These are phyloP conservation scores for Mystacides longicornis DNA, from an alignment of 2,888 invertebrate species.

Conservation along the genomic window DNA sequence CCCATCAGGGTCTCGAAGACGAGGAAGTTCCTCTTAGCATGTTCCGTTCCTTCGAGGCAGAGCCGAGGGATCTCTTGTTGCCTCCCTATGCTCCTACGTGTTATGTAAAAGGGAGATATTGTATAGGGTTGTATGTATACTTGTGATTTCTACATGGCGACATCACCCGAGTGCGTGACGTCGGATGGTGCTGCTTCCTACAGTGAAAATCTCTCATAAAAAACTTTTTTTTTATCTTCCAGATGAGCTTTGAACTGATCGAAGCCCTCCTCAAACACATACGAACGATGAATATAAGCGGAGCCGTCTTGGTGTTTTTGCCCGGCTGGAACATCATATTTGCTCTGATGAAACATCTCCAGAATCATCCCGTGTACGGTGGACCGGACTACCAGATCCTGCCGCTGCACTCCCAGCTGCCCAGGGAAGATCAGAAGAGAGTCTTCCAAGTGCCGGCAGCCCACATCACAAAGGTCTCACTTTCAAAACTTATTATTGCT, in stretches of 20 bases:
- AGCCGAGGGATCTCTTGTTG: too few relatives aligned
- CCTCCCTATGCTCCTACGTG: too few relatives aligned
- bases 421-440: slow-evolving; percentile 87
- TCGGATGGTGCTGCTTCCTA: too few relatives aligned
- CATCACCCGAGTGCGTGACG: too few relatives aligned
- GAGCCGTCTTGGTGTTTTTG: slow-evolving; percentile 87
- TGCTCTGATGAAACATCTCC: slow-evolving; percentile 78
- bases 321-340: slow-evolving; percentile 98
- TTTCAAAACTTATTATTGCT: too few relatives aligned
- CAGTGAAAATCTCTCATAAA: too few relatives aligned
- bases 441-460: slow-evolving; percentile 85
- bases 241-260: slow-evolving; percentile 84
- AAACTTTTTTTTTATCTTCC: slow-evolving; percentile 16
- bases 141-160: too few relatives aligned
- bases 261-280: slow-evolving; percentile 69
- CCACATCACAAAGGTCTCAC: slow-evolving; percentile 83
- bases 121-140: too few relatives aligned
- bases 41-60: too few relatives aligned
- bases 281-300: slow-evolving; percentile 53
- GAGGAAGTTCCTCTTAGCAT: too few relatives aligned
- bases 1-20: too few relatives aligned
- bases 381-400: slow-evolving; percentile 64
- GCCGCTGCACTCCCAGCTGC: slow-evolving; percentile 96
- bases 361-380: slow-evolving; percentile 65
- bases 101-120: too few relatives aligned